Evolutionary conservation across 2,888 invertebrate genomes (phyloP), one percentile per base, ranked within the genome.

Genomic region (Phymatocera aterrima): DNA sequence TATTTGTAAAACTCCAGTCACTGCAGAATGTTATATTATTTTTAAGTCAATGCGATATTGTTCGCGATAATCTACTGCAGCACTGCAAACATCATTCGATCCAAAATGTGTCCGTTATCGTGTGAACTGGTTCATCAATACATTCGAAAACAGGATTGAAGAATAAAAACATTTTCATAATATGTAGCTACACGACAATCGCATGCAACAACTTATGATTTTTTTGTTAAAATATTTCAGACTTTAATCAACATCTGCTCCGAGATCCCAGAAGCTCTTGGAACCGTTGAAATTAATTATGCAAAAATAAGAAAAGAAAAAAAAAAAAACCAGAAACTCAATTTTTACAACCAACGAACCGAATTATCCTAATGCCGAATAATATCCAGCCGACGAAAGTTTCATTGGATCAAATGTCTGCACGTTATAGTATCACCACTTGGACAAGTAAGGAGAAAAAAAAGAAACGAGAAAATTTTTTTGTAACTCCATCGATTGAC

Each of bases 11-110:
- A 72, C 48, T 72, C 48, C 51, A 15, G 72, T 72, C 72, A 72
- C 72, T 72, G 18, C 31, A 34, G 51, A 68, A 43, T 43, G 6
- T 46, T 28, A 61, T 12, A 12, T n/a, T 74, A n/a, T 48, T n/a
- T 43, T 43, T 21, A 3, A 40, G 15, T 46, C 15, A n/a, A 28
- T 65, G n/a, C 46, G 15, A 6, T 68, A 46, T 68, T 43, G 40
- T 43, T 8, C 43, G 43, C 43, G 28, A 68, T 15, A 28, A 68
- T 65, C 15, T 65, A 18, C n/a, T n/a, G n/a, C 12, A 65, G 10
- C 77, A 64, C 77, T 65, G 65, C 37, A 48, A 77, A 77, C 77
- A 77, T 64, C 31, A n/a, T 65, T 77, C 64, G 34, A 77, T n/a
- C 48, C 64, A 65, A 77, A 46, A 64, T 65, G 15, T 48, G 46